phyloP scores from a whole-genome alignment of 2,888 invertebrate species.

The Scaptomyza parva region DNA sequence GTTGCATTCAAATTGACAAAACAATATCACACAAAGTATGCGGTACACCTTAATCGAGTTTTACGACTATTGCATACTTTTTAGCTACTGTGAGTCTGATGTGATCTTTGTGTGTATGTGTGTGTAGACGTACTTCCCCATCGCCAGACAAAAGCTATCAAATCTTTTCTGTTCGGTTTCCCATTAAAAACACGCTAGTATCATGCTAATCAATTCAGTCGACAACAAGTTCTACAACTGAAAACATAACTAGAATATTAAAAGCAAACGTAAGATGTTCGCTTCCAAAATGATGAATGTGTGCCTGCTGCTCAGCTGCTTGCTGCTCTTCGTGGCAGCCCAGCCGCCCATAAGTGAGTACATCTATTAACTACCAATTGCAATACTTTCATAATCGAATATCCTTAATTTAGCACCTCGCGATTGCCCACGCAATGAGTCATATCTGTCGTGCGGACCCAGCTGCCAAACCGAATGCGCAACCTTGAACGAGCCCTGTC shows the following conservation, averaged over 20 bases:
- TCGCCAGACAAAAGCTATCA: neutral
- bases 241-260: constrained; percentile 12
- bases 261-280: constrained; percentile 30
- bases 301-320: constrained; percentile 40
- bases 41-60: neutral
- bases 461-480: constrained; percentile 81
- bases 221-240: constrained; percentile 15
- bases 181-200: constrained; percentile 47
- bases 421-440: constrained; percentile 70
- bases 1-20: neutral
- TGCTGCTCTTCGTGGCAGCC: constrained; percentile 25
- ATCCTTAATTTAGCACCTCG: constrained; percentile 54
- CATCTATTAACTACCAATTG: neutral
- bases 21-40: neutral
- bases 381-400: neutral
- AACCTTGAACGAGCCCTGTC: constrained; percentile 76
- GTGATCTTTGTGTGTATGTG: neutral
- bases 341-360: constrained; percentile 51
- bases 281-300: constrained; percentile 19
- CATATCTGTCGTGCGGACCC: constrained; percentile 71
- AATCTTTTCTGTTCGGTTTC: neutral
- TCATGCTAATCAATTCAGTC: constrained; percentile 52
- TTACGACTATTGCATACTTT: constrained; percentile 17
- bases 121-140: constrained; percentile 44
- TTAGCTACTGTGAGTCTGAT: neutral